Evolutionary conservation across 1,140 invertebrate species (phyloP).

Genomic region (Caenorhabditis remanei): DNA sequence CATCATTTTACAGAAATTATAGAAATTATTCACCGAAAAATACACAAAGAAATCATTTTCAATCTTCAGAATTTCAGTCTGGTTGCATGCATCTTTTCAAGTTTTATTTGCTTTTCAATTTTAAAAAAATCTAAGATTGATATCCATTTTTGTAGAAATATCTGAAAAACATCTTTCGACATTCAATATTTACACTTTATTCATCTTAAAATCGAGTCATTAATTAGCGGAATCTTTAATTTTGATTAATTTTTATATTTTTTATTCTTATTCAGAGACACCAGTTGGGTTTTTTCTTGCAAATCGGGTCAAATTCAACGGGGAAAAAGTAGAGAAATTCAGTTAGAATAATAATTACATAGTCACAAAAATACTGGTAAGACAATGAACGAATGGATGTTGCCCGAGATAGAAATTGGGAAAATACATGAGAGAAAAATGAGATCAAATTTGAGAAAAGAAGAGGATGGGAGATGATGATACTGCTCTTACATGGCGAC

Average conservation of each 20-base stretch:
- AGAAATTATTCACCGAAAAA: background rate
- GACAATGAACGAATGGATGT: slow-evolving; percentile 47
- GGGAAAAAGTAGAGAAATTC: background rate
- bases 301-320: slow-evolving; percentile 21
- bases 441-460: slow-evolving; percentile 32
- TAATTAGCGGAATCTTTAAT: background rate
- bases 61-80: background rate
- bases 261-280: background rate
- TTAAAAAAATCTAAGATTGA: background rate
- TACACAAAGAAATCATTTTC: background rate
- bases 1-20: background rate
- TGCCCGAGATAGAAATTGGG: slow-evolving; percentile 23
- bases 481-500: slow-evolving; percentile 41
- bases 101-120: background rate
- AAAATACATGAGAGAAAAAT: slow-evolving; percentile 27
- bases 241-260: background rate
- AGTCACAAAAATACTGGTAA: slow-evolving; percentile 28
- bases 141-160: background rate
- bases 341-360: slow-evolving; percentile 22
- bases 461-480: background rate
- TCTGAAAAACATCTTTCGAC: background rate
- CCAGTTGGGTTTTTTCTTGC: slow-evolving; percentile 21
- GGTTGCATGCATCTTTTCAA: background rate
- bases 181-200: slow-evolving; percentile 12
- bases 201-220: background rate